Evolutionary conservation across 2,797 vertebrate species (phyloP).

Genomic region (Amphiprion clarkii): DNA sequence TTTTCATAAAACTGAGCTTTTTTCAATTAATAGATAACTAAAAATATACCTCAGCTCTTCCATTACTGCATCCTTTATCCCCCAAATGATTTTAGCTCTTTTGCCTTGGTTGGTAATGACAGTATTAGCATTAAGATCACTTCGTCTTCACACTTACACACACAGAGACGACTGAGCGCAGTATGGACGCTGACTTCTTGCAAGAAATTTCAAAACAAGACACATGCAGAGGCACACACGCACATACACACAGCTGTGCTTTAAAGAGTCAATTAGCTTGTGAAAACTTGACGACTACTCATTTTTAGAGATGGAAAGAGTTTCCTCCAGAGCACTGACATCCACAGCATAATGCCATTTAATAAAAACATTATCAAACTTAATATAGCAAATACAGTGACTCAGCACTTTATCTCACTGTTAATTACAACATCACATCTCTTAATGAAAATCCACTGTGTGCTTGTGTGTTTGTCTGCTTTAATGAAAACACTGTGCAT

Average conservation of each 20-base stretch:
- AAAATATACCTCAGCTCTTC: no score
- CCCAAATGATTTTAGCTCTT: no score
- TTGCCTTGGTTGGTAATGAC: no score
- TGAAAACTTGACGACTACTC: conserved; percentile 78
- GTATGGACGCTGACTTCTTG: not conserved
- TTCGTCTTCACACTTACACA: not conserved
- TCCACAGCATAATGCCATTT: conserved; percentile 73
- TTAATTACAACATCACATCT: conserved; percentile 73
- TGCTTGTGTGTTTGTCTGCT: conserved; percentile 19
- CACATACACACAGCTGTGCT: conserved; percentile 62
- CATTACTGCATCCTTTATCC: no score
- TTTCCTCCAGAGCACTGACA: conserved; percentile 68
- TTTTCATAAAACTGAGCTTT: no score
- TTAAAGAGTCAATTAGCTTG: conserved; percentile 73
- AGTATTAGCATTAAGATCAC: not conserved
- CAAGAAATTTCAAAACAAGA: conserved; percentile 14
- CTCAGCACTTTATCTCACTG: conserved; percentile 72
- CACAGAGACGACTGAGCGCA: no score
- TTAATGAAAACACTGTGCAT: conserved; percentile 40
- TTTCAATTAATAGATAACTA: no score
- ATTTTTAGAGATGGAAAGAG: conserved; percentile 64
- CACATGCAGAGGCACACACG: conserved; percentile 7
- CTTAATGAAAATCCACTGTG: conserved; percentile 69
- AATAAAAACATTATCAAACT: conserved; percentile 78
- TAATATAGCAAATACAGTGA: conserved; percentile 67